Evolutionary conservation across 2,888 invertebrate genomes (phyloP).

Genomic region (Scaptomyza polygonia): DNA sequence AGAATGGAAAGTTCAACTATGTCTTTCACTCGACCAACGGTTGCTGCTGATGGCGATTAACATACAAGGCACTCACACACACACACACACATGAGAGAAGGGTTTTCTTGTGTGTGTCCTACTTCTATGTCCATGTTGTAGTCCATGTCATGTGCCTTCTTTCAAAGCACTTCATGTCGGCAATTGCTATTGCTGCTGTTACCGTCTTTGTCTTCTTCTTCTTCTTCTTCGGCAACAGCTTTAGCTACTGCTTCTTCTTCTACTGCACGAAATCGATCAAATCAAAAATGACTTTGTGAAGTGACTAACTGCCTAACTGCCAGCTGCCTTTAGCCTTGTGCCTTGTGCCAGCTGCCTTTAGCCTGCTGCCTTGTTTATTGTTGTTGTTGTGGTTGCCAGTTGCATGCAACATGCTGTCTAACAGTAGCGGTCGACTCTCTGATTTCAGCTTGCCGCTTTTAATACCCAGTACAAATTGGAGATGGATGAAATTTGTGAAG

Average conservation of each 20-base stretch:
- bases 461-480: neutral
- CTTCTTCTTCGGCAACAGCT: conserved; percentile 3
- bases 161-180: conserved; percentile 60
- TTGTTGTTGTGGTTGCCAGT: conserved; percentile 27
- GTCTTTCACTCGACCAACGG: conserved; percentile 64
- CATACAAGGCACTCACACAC: conserved; percentile 66
- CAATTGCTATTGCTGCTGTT: conserved; percentile 23
- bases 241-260: conserved; percentile 17
- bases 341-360: conserved; percentile 20
- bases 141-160: conserved; percentile 73
- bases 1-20: conserved; percentile 71
- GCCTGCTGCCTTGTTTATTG: conserved; percentile 16
- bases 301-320: conserved; percentile 77
- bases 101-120: conserved; percentile 63
- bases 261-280: conserved; percentile 82
- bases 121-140: conserved; percentile 70
- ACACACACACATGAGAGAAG: conserved; percentile 54
- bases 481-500: too few species aligned
- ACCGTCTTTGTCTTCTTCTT: conserved; percentile 12
- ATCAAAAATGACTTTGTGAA: conserved; percentile 81
- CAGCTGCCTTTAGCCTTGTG: conserved; percentile 62
- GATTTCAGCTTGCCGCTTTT: conserved; percentile 54
- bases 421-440: conserved; percentile 69
- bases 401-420: conserved; percentile 71
- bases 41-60: conserved; percentile 59